Evolutionary conservation across 2,888 invertebrate genomes (phyloP), one percentile per base, ranked within the genome.

Genomic region (Omphaloscelis lunosa): DNA sequence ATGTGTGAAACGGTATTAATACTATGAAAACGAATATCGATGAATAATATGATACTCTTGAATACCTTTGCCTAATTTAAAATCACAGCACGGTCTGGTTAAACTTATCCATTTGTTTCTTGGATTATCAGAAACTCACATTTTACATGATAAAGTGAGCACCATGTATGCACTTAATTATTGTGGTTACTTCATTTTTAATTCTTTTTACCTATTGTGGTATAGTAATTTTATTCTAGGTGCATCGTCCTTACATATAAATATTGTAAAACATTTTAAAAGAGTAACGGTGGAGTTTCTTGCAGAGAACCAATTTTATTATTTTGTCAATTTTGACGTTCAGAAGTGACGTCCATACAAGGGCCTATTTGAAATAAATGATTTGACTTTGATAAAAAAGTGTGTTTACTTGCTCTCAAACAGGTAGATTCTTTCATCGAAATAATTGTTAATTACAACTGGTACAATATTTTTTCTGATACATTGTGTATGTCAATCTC

Each of bases 1-100:
- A 71, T 82, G 67, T 82, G 75, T 53, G 48, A 71, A 78, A 77
- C 77, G 77, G 80, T 83, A 77, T 82, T 77, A 58, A 77, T 83
- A 72, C 74, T 71, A 80, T 61, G 68, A 66, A 53, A 79, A 75
- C 65, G 71, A 80, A 76, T 75, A 74, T 61, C 48, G 34, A 34
- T 29, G 34, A 27, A 58, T 27, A 69, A 70, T 66, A 76, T 75
- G n/a, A 61, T 75, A 56, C 23, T 53, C 23, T 80, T 72, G 51
- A 53, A 29, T 70, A 69, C 27, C 17, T 59, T 17, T 29, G 34
- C 15, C 6, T 73, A 56, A 58, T 51, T 59, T 70, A 41, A 48
- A 75, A 69, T 34, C 17, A 23, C 53, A 27, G 20, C 39, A 75
- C 39, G 45, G 4, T 65, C 9, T 23, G 11, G 23, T n/a, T n/a